phyloP scores from a whole-genome alignment of 2,113 vertebrate genomes.

The Symphodus melops region DNA sequence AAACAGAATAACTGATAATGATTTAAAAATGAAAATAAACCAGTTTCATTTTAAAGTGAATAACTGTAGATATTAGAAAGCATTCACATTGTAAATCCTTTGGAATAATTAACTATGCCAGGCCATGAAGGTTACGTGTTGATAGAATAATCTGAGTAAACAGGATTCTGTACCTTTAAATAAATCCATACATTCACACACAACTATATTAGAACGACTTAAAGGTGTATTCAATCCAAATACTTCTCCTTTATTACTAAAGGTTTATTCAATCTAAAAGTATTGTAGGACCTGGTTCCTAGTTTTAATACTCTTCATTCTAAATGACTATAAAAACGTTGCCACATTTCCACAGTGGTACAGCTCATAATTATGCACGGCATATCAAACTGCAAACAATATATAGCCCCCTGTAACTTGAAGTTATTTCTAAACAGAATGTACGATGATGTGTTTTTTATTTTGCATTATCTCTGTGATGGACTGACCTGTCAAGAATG shows the following conservation, averaged over 20 bases:
- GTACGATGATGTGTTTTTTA: constrained; percentile 2
- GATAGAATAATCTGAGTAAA: not conserved
- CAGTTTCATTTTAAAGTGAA: too few relatives aligned
- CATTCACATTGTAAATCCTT: not conserved
- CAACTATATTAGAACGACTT: too few relatives aligned
- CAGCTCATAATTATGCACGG: not conserved
- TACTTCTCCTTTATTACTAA: too few relatives aligned
- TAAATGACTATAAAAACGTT: too few relatives aligned
- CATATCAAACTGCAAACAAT: not conserved
- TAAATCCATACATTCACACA: too few relatives aligned
- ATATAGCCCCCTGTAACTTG: not conserved
- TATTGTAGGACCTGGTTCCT: too few relatives aligned
- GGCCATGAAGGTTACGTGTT: not conserved
- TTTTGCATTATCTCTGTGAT: constrained; percentile 1
- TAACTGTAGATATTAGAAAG: not conserved
- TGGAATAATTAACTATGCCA: too few relatives aligned
- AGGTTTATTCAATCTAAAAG: too few relatives aligned
- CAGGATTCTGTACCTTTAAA: not conserved
- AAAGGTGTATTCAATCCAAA: too few relatives aligned
- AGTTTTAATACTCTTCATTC: too few relatives aligned
- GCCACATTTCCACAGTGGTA: not conserved
- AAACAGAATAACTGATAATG: not conserved
- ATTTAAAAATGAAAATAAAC: too few relatives aligned
- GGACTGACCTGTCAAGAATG: not conserved
- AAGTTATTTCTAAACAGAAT: constrained; percentile 13